Evolutionary conservation across 1,140 invertebrate genomes (phyloP).

Genomic region (Maniola jurtina): DNA sequence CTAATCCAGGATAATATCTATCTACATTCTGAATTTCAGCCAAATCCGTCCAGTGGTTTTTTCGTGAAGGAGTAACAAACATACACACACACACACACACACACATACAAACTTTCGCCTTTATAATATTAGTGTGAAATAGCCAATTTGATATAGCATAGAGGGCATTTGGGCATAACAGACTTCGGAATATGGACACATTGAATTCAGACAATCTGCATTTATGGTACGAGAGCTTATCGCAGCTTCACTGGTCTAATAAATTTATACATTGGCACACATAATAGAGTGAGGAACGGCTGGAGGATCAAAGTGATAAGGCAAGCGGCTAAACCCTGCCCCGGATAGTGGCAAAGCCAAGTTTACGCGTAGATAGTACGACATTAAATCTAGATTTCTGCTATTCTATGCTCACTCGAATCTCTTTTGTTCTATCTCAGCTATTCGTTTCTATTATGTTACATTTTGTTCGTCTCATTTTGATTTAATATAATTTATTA

Average conservation of each 20-base stretch:
- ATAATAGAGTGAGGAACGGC: not conserved
- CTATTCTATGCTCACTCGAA: no score
- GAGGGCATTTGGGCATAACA: not conserved
- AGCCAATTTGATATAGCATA: no score
- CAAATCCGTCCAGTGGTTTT: no score
- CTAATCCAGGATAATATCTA: no score
- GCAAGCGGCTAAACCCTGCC: not conserved
- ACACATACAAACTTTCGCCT: no score
- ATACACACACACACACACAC: no score
- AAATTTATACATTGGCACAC: conserved; percentile 2
- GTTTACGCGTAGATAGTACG: not conserved
- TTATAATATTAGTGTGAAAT: no score
- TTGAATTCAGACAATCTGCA: conserved; percentile 1
- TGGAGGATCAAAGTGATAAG: not conserved
- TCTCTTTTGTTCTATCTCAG: not conserved
- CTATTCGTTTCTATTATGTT: not conserved
- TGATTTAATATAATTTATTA: no score
- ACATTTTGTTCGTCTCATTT: not conserved
- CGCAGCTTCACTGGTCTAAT: not conserved
- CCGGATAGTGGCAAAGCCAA: not conserved
- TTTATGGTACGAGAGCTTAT: not conserved
- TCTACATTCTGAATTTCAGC: no score
- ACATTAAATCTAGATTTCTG: not conserved
- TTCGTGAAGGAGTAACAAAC: no score
- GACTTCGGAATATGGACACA: not conserved